Percentiles rank a stretch among this genome's conserved stretches.
Evolutionary conservation across 1,140 invertebrate genomes (phyloP).

Genomic region (Nasonia vitripennis): DNA sequence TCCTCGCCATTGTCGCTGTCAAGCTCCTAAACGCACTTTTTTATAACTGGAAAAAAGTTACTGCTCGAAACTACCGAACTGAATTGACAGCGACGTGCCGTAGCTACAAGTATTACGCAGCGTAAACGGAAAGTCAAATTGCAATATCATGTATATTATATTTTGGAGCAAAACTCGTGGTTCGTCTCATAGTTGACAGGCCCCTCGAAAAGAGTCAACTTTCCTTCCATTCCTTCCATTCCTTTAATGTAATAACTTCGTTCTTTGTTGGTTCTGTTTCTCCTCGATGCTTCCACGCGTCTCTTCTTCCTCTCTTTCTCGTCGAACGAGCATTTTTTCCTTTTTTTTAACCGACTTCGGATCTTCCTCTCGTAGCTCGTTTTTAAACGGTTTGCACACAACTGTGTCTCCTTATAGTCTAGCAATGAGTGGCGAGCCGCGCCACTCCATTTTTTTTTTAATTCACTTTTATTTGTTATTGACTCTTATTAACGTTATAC

Average conservation of each 20-base stretch:
- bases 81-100: constrained; percentile 20
- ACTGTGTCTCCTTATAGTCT: constrained; percentile 14
- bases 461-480: constrained; percentile 65
- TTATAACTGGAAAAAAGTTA: constrained; percentile 12
- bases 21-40: constrained; percentile 15
- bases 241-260: constrained; percentile 40
- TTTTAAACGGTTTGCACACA: constrained; percentile 9
- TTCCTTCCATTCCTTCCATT: constrained; percentile 49
- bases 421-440: not conserved
- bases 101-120: constrained; percentile 48
- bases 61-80: constrained; percentile 10
- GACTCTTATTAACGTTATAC: constrained; percentile 70
- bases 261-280: constrained; percentile 25
- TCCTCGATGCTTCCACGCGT: constrained; percentile 11
- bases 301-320: constrained; percentile 30
- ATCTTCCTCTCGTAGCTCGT: constrained; percentile 5
- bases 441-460: constrained; percentile 17
- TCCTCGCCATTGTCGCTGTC: constrained; percentile 34
- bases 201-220: constrained; percentile 39
- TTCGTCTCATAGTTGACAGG: constrained; percentile 7
- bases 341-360: constrained; percentile 10
- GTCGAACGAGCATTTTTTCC: not conserved
- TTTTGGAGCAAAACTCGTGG: constrained; percentile 35
- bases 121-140: constrained; percentile 42
- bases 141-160: constrained; percentile 52